phyloP scores from a whole-genome alignment of 2,888 invertebrate species.

The Tineola bisselliella region DNA sequence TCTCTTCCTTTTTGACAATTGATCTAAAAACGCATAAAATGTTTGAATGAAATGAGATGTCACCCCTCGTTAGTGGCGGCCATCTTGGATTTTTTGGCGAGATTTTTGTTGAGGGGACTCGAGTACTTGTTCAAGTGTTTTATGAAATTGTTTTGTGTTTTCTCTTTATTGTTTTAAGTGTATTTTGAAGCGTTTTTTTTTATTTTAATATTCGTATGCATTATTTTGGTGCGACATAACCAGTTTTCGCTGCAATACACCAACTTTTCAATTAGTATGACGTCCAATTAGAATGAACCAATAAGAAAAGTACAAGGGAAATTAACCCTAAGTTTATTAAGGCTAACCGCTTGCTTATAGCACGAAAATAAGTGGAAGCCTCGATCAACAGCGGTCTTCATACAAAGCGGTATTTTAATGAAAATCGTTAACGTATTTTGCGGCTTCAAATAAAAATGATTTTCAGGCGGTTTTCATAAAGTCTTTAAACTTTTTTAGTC shows the following conservation, averaged over 20 bases:
- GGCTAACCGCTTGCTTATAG: too few relatives aligned
- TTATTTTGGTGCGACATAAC: too few relatives aligned
- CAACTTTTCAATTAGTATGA: too few relatives aligned
- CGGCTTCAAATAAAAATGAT: background rate
- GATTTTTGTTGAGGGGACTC: conserved; percentile 1
- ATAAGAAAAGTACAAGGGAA: too few relatives aligned
- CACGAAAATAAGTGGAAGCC: too few relatives aligned
- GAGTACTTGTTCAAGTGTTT: background rate
- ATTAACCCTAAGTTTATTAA: too few relatives aligned
- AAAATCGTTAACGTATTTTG: background rate
- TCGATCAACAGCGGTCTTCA: too few relatives aligned
- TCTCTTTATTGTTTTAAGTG: background rate
- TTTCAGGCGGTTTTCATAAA: background rate
- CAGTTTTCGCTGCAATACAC: too few relatives aligned
- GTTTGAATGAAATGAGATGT: background rate
- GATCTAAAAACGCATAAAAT: background rate
- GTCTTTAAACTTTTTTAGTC: background rate
- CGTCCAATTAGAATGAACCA: too few relatives aligned
- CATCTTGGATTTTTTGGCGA: conserved; percentile 5
- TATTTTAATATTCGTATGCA: too few relatives aligned
- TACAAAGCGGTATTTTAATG: background rate
- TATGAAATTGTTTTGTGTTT: background rate
- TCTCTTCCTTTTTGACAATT: background rate
- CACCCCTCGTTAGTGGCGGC: conserved; percentile 3
- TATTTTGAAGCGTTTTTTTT: background rate